Evolutionary conservation across 1,140 invertebrate genomes (phyloP).

Genomic region (Brachionus asplanchnoidis): DNA sequence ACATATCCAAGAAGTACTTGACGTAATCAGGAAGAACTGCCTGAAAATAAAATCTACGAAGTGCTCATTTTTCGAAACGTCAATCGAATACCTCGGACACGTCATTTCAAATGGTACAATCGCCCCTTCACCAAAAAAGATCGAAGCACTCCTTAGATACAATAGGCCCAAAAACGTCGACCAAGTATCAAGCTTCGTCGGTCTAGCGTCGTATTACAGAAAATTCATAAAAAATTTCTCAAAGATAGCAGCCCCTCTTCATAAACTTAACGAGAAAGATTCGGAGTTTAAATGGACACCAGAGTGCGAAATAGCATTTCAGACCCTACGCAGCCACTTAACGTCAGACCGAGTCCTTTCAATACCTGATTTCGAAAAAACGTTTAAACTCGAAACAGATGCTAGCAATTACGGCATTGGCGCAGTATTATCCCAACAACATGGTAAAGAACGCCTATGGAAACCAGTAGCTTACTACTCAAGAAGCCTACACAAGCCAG

Average conservation of each 20-base stretch:
- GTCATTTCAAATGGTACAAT: constrained; percentile 43
- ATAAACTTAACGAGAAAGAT: constrained; percentile 46
- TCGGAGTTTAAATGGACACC: constrained; percentile 44
- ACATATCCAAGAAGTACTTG: not conserved
- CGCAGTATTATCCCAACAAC: not conserved
- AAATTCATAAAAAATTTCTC: constrained; percentile 47
- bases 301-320: constrained; percentile 2
- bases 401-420: not conserved
- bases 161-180: not conserved
- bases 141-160: not conserved
- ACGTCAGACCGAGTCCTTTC: not conserved
- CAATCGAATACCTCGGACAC: constrained; percentile 53
- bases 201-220: not conserved
- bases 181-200: not conserved
- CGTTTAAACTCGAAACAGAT: constrained; percentile 8
- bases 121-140: not conserved
- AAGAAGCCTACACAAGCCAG: constrained; percentile 44
- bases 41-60: constrained; percentile 56
- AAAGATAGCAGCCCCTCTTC: constrained; percentile 44
- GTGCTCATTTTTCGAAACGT: constrained; percentile 51
- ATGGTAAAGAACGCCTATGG: not conserved
- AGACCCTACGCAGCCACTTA: not conserved
- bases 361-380: not conserved
- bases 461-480: not conserved
- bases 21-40: constrained; percentile 44